These are phyloP conservation scores for Scolopax bukidnonensis DNA, from an alignment of 2,797 vertebrate species.

Conservation along the genomic window DNA sequence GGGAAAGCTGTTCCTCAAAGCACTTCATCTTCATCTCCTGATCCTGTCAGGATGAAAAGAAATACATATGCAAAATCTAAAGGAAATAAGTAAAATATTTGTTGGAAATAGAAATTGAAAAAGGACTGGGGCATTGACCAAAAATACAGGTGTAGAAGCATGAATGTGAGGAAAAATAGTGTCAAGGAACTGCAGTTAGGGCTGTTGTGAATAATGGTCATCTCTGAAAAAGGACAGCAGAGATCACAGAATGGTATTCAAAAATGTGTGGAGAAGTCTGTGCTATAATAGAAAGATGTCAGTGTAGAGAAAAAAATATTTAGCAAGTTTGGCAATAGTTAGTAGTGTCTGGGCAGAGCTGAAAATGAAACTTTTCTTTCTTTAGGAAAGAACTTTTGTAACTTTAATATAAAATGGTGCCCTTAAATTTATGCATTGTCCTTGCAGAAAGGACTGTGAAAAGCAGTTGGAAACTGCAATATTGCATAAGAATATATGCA, in stretches of 20 bases:
- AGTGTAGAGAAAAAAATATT: constrained; percentile 13
- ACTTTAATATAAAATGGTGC: background rate
- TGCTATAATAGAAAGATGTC: constrained; percentile 15
- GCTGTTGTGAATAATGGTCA: background rate
- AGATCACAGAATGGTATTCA: constrained; percentile 24
- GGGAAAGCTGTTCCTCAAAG: background rate
- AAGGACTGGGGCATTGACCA: background rate
- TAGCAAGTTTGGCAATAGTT: constrained; percentile 2
- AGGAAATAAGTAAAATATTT: constrained; percentile 15
- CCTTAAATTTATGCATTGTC: background rate
- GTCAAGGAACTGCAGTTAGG: background rate
- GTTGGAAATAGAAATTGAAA: background rate
- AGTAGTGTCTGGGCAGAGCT: background rate
- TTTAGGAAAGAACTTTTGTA: background rate
- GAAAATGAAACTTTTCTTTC: background rate
- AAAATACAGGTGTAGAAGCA: constrained; percentile 4
- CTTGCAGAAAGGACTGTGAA: background rate
- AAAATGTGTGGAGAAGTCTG: constrained; percentile 45
- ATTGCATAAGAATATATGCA: background rate
- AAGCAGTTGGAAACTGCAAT: background rate
- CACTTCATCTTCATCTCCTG: background rate
- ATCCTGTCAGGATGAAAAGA: background rate
- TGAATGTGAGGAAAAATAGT: background rate
- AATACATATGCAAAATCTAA: background rate
- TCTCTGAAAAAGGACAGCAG: constrained; percentile 5